phyloP scores from a whole-genome alignment of 2,797 vertebrate genomes.

The Pangasius djambal region DNA sequence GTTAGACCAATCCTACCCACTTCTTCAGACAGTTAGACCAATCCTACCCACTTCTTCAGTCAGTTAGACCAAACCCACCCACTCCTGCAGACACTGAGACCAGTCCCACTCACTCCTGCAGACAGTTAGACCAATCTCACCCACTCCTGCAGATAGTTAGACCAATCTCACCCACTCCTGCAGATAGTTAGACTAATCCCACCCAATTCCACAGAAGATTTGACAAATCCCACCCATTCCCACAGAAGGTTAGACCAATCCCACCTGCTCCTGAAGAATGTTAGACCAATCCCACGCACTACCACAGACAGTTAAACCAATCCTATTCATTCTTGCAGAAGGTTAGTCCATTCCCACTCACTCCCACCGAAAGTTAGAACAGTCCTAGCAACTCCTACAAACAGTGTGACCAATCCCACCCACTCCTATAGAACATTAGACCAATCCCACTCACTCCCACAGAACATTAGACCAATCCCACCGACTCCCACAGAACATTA shows the following conservation, averaged over 20 bases:
- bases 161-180: background rate
- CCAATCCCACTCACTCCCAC: background rate
- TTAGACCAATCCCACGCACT: background rate
- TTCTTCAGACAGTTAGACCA: background rate
- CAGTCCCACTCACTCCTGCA: background rate
- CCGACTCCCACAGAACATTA: background rate
- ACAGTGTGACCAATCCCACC: background rate
- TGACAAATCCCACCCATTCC: background rate
- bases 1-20: background rate
- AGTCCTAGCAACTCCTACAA: background rate
- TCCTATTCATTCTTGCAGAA: background rate
- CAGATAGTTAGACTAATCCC: background rate
- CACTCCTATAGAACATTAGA: background rate
- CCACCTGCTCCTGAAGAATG: background rate
- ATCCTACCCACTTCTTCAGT: background rate
- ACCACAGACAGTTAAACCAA: background rate
- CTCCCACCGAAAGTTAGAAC: background rate
- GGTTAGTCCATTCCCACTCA: background rate
- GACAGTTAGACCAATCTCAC: background rate
- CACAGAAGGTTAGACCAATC: background rate
- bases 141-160: background rate
- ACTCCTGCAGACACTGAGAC: background rate
- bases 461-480: background rate
- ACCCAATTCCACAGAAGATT: background rate
- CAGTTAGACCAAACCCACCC: background rate